Evolutionary conservation across 1,140 invertebrate species (phyloP), one percentile per base, ranked within the genome.

Genomic region (Caenorhabditis brenneri): DNA sequence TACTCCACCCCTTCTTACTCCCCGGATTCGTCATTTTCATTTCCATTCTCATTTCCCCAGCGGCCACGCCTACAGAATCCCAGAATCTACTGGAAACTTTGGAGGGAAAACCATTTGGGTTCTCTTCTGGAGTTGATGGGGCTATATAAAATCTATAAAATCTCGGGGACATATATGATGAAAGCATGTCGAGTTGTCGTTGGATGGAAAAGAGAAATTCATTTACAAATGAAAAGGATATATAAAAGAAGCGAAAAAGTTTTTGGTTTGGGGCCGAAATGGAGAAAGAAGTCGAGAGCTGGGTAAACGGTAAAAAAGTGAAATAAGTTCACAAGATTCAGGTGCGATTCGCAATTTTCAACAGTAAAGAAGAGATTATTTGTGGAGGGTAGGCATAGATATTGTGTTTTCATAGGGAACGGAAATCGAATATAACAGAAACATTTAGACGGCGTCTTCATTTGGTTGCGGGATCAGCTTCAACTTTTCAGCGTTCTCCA

Each of bases 401-500:
- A 65, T 65, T 65, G 16, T 10, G n/a, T 16, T 39, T 16, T 27
- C 7, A 19, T 58, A 16, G 24, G 55, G 55, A 29, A 2, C 0
- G 24, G 55, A 29, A 29, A 10, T 58, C 9, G 22, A 10, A n/a
- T n/a, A 5, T 9, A 6, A 33, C 7, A 65, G 19, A 42, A 74
- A 24, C 5, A 24, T 24, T 74, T 42, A 74, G n/a, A 74, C n/a
- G 9, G 36, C 10, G 33, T 74, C 65, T 2, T 74, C 65, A n/a
- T 42, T 74, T 46, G 33, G 6, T n/a, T 36, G 12, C 0, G 65
- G 1, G 6, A 31, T 1, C 36, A 65, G 19, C 31, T 65, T 33
- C 58, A 65, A 36, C n/a, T 80, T 22, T 33, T 80, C 79, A 16
- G n/a, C 78, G 6, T 80, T 80, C 46, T 80, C 46, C 27, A 51